phyloP scores from a whole-genome alignment of 2,113 vertebrate species.

The Pedetes capensis region DNA sequence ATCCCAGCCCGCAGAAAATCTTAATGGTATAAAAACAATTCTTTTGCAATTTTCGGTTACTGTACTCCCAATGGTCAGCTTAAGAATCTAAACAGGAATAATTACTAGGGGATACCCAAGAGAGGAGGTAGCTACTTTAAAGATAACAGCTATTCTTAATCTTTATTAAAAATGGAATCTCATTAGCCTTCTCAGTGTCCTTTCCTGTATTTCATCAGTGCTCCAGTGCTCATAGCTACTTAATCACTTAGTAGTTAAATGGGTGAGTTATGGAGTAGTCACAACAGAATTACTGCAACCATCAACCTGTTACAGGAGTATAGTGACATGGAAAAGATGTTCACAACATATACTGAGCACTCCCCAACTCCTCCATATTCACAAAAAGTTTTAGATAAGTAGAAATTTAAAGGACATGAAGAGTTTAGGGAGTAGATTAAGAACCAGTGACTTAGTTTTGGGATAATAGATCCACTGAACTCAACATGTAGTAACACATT shows the following conservation, averaged over 20 bases:
- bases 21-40: not conserved
- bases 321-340: not conserved
- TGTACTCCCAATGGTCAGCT: not conserved
- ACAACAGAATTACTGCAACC: not conserved
- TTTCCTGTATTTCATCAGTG: not conserved
- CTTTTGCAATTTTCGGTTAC: constrained; percentile 2
- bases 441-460: not conserved
- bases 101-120: not conserved
- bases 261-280: not conserved
- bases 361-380: not conserved
- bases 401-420: not conserved
- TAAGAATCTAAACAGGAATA: not conserved
- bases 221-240: not conserved
- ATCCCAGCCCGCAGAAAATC: too few species aligned
- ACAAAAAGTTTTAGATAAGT: not conserved
- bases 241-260: not conserved
- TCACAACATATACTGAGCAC: not conserved
- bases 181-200: not conserved
- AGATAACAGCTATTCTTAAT: not conserved
- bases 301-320: not conserved
- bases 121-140: not conserved
- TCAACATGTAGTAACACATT: not conserved
- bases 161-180: constrained; percentile 10
- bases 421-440: not conserved
- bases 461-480: not conserved